Evolutionary conservation across 2,888 invertebrate genomes (phyloP).

Genomic region (Conops quadrifasciatus): DNA sequence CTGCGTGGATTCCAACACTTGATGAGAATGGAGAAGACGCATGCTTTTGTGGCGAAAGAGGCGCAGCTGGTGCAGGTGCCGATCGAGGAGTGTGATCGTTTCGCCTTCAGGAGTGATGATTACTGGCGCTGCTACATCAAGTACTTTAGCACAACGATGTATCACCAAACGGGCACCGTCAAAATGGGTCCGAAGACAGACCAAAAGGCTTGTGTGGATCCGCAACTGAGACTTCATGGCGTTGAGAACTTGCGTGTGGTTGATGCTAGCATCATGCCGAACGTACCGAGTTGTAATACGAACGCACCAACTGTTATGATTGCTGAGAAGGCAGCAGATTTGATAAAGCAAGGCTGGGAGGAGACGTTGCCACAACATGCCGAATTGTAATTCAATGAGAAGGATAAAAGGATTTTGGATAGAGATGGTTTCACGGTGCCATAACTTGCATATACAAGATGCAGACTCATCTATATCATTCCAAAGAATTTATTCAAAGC

Average conservation of each 20-base stretch:
- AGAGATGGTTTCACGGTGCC: no score
- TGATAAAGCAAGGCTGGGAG: conserved; percentile 50
- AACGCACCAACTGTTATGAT: conserved; percentile 88
- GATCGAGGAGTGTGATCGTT: conserved; percentile 49
- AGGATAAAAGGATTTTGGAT: no score
- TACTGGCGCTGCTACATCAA: conserved; percentile 76
- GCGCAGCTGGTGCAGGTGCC: conserved; percentile 48
- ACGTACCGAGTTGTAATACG: conserved; percentile 78
- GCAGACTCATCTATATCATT: no score
- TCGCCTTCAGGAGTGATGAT: conserved; percentile 50
- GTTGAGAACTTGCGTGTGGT: conserved; percentile 73
- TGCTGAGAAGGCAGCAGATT: conserved; percentile 80
- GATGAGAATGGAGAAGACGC: conserved; percentile 62
- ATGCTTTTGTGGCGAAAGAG: conserved; percentile 60
- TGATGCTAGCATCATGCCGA: conserved; percentile 81
- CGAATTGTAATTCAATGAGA: no score
- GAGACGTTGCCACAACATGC: no score
- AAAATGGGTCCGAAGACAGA: conserved; percentile 74
- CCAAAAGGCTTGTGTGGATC: conserved; percentile 73
- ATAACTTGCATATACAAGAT: no score
- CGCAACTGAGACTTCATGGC: conserved; percentile 71
- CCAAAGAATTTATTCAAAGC: no score
- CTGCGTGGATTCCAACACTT: conserved; percentile 57
- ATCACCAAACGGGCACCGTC: conserved; percentile 74
- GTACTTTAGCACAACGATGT: conserved; percentile 73